Conservation (phyloP, 1,140 invertebrate genomes). For the Doryteuthis pealeii region DNA sequence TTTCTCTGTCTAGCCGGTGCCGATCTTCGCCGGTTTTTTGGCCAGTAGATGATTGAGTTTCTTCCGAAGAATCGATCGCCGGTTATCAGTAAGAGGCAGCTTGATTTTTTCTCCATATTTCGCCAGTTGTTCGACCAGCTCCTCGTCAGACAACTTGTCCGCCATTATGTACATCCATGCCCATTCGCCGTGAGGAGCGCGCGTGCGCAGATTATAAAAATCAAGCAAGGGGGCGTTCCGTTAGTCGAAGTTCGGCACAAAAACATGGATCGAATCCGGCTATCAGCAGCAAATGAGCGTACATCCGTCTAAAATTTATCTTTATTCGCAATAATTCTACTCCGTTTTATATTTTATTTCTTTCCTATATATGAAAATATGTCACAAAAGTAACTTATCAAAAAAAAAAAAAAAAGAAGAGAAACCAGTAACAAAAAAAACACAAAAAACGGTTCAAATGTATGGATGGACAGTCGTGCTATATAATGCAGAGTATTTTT, state of each 20-base stretch:
- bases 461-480: too few relatives aligned
- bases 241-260: too few relatives aligned
- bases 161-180: constrained; percentile 38
- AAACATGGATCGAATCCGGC: not conserved
- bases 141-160: constrained; percentile 40
- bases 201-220: not conserved
- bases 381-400: too few relatives aligned
- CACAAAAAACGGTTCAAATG: too few relatives aligned
- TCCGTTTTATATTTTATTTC: too few relatives aligned
- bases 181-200: not conserved
- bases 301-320: too few relatives aligned
- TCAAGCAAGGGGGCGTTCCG: too few relatives aligned
- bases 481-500: too few relatives aligned
- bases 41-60: constrained; percentile 50
- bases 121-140: constrained; percentile 41
- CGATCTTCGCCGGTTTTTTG: constrained; percentile 24
- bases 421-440: too few relatives aligned
- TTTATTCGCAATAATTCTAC: too few relatives aligned
- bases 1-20: constrained; percentile 22
- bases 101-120: constrained; percentile 46
- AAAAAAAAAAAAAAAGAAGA: too few relatives aligned
- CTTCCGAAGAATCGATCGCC: constrained; percentile 45
- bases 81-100: constrained; percentile 46
- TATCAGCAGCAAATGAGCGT: not conserved
- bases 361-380: too few relatives aligned